These are phyloP conservation scores for Phlogophora meticulosa DNA, from an alignment of 2,888 invertebrate species.

Conservation along the genomic window DNA sequence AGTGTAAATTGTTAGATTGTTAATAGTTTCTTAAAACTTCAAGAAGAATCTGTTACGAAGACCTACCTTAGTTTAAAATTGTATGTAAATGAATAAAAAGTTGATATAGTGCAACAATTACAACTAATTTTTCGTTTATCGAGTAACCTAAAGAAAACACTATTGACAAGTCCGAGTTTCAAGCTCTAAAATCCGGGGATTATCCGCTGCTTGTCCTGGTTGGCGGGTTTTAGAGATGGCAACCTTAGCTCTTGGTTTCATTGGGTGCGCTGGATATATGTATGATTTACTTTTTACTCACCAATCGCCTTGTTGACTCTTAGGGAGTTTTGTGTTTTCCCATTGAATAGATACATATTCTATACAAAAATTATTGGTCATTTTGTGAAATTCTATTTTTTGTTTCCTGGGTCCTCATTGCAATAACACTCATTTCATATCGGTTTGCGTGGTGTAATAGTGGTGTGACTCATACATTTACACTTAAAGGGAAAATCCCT, in stretches of 20 bases:
- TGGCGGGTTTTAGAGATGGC: too few relatives aligned
- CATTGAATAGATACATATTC: constrained; percentile 2
- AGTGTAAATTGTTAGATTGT: too few relatives aligned
- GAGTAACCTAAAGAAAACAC: too few relatives aligned
- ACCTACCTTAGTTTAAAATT: too few relatives aligned
- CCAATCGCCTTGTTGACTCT: constrained; percentile 2
- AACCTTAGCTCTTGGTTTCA: constrained; percentile 3
- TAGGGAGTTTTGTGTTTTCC: background rate
- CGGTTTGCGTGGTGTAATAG: constrained; percentile 5
- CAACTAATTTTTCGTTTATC: too few relatives aligned
- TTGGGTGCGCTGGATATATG: background rate
- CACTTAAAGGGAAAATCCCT: background rate
- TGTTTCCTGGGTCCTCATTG: background rate
- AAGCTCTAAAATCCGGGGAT: too few relatives aligned
- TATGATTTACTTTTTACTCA: constrained; percentile 17
- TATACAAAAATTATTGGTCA: background rate
- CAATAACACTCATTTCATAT: background rate
- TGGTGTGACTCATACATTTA: constrained; percentile 22
- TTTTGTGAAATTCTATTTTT: constrained; percentile 11
- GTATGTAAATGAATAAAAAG: too few relatives aligned
- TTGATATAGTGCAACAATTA: too few relatives aligned
- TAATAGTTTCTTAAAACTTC: too few relatives aligned
- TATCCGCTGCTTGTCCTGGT: too few relatives aligned
- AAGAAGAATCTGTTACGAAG: too few relatives aligned
- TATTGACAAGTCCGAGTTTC: too few relatives aligned